phyloP scores from a whole-genome alignment of 2,797 vertebrate species.

The Pipistrellus nathusii region DNA sequence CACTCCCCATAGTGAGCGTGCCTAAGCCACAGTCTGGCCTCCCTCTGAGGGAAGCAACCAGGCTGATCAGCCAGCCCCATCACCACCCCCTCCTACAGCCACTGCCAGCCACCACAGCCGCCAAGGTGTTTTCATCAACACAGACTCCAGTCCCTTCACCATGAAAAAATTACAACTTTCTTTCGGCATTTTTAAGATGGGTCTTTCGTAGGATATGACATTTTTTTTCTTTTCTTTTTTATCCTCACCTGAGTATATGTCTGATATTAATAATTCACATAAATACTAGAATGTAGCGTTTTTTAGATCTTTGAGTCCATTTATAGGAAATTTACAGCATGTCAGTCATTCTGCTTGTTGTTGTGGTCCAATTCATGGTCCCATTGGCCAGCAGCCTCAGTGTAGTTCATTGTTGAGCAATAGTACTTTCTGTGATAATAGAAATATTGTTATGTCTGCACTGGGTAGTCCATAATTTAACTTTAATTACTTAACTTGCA shows the following conservation, averaged over 20 bases:
- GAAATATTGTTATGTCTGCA: not conserved
- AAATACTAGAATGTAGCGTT: conserved; percentile 33
- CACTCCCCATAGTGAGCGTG: too few relatives aligned
- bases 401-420: not conserved
- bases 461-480: not conserved
- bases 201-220: too few relatives aligned
- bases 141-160: too few relatives aligned
- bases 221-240: too few relatives aligned
- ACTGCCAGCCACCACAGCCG: too few relatives aligned
- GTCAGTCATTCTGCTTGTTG: not conserved
- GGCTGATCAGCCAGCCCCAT: too few relatives aligned
- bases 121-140: too few relatives aligned
- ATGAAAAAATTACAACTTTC: too few relatives aligned
- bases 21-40: too few relatives aligned
- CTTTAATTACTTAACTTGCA: conserved; percentile 52
- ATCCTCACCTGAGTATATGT: not conserved
- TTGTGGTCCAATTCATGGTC: not conserved
- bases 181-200: too few relatives aligned
- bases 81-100: too few relatives aligned
- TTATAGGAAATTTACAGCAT: not conserved
- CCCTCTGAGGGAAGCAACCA: too few relatives aligned
- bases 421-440: not conserved
- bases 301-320: not conserved
- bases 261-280: conserved; percentile 50
- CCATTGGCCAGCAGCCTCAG: not conserved